Evolutionary conservation across 2,888 invertebrate genomes (phyloP).

Genomic region (Brachynemurus nebulosus): DNA sequence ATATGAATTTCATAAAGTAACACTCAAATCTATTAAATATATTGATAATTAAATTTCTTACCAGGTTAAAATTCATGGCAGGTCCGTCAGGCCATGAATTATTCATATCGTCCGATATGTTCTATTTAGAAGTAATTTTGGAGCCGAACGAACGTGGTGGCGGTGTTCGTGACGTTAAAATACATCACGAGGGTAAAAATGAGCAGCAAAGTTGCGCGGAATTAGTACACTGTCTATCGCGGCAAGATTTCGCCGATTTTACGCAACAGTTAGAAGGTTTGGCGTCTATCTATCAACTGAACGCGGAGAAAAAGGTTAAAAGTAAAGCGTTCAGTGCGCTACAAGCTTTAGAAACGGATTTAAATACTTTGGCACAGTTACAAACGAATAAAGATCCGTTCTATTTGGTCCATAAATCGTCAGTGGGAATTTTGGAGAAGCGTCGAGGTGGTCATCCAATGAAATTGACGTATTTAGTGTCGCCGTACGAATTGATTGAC

Average conservation of each 20-base stretch:
- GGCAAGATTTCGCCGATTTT: slow-evolving; percentile 84
- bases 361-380: slow-evolving; percentile 64
- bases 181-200: slow-evolving; percentile 82
- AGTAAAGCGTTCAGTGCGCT: slow-evolving; percentile 86
- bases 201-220: slow-evolving; percentile 80
- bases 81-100: slow-evolving; percentile 67
- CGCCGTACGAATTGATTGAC: slow-evolving; percentile 81
- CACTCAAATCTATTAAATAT: too few species aligned
- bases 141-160: slow-evolving; percentile 52
- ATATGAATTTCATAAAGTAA: too few species aligned
- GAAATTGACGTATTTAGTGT: slow-evolving; percentile 87
- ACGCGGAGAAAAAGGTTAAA: slow-evolving; percentile 89
- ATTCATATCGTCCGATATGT: slow-evolving; percentile 93
- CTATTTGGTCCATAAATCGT: slow-evolving; percentile 73
- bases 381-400: slow-evolving; percentile 56
- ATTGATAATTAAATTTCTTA: too few species aligned
- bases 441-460: slow-evolving; percentile 83
- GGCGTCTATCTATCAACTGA: slow-evolving; percentile 82
- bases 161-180: slow-evolving; percentile 74
- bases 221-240: slow-evolving; percentile 65
- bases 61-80: slow-evolving; percentile 72
- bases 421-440: slow-evolving; percentile 74
- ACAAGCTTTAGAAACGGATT: slow-evolving; percentile 81
- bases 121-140: slow-evolving; percentile 81
- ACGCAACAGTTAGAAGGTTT: slow-evolving; percentile 84